Evolutionary conservation across 2,797 vertebrate species (phyloP), one percentile per base, ranked within the genome.

Genomic region (Sebastes trivittatus): DNA sequence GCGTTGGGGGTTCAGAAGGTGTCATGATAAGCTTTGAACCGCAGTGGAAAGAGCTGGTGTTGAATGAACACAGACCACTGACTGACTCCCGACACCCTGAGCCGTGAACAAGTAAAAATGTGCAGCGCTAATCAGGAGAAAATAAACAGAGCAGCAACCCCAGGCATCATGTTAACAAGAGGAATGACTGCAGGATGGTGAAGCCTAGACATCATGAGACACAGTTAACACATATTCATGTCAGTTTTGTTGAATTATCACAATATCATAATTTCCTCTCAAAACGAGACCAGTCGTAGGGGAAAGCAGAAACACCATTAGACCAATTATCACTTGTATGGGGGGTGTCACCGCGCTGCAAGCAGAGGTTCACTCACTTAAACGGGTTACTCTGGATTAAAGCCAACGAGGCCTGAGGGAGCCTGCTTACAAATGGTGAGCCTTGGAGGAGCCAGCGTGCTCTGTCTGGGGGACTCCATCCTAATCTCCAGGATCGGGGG

Each of bases 401-500:
- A 65, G 88, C 90, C 90, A 94, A 88, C 73, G 2, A 83, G 87
- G 88, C 90, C 91, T 78, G 72, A 84, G 91, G 88, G 85, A 92
- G 78, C 71, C 78, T 70, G 87, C 89, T 79, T 74, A 81, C 83
- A 83, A 92, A 86, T 82, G 81, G 87, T 69, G 92, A 93, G 87
- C 91, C 87, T 90, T 83, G 38, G 74, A 94, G 88, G 91, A 95
- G 91, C 90, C 93, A 89, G 91, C 49, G 13, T 74, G 76, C 75
- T 88, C 89, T 88, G 83, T 91, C 84, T 81, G 73, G 90, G 91
- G 94, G 92, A 95, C 93, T 93, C 93, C 93, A 77, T 91, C 79
- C 84, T 92, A 93, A 95, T 95, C 95, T 94, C 79, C 56, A 27
- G 80, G 92, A 96, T 95, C 84, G 75, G 87, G 91, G 93, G 94